Conservation (phyloP, 2,888 invertebrate genomes). For the Oscheius sp. region DNA sequence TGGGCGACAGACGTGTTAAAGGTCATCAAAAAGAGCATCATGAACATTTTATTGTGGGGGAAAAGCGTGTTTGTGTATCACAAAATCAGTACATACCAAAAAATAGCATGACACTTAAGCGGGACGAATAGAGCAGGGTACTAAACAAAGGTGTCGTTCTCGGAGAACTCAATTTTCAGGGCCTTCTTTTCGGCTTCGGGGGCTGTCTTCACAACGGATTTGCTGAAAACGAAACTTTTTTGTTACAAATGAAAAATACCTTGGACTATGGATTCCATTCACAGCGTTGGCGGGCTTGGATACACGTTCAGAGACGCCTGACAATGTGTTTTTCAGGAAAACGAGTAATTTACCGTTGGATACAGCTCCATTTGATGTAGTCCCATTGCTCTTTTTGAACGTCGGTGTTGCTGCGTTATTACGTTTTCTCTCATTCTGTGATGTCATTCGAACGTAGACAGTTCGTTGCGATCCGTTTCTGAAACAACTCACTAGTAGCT, state of each 20-base stretch:
- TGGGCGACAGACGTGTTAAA: too few relatives aligned
- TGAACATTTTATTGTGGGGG: too few relatives aligned
- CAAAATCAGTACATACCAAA: slow-evolving; percentile 26
- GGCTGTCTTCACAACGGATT: neutral
- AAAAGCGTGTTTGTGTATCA: slow-evolving; percentile 11
- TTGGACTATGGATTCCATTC: neutral
- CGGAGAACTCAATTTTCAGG: slow-evolving; percentile 29
- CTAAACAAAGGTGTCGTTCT: slow-evolving; percentile 32
- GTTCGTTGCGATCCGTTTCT: slow-evolving; percentile 27
- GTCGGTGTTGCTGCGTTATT: too few relatives aligned
- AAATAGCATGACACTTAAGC: slow-evolving; percentile 23
- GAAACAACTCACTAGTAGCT: neutral
- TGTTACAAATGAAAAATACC: too few relatives aligned
- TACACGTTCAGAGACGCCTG: too few relatives aligned
- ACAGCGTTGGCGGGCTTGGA: neutral
- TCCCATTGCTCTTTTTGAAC: slow-evolving; percentile 16
- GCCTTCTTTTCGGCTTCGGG: slow-evolving; percentile 6
- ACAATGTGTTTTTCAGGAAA: neutral
- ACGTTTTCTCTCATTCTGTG: slow-evolving; percentile 8
- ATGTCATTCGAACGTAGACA: slow-evolving; percentile 22
- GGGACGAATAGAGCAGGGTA: neutral
- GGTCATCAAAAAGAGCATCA: too few relatives aligned
- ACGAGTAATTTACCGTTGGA: neutral
- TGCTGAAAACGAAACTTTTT: neutral
- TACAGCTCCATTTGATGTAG: neutral